A percentile compares a stretch with the other conserved stretches of the same genome.
These are phyloP conservation scores for Drosophila ercepeae DNA, from an alignment of 1,140 invertebrate species.

Conservation along the genomic window DNA sequence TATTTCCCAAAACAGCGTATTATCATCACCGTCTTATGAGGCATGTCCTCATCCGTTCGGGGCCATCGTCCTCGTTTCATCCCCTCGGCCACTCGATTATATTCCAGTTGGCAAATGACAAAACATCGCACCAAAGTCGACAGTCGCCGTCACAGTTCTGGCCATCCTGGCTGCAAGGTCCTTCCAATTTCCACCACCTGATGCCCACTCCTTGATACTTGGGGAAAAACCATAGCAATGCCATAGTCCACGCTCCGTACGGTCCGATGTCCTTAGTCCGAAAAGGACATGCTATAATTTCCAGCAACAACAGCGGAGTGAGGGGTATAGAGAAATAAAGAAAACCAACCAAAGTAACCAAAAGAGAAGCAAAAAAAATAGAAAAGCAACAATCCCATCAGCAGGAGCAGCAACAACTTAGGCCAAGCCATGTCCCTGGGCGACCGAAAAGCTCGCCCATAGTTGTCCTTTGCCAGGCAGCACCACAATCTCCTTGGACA, in stretches of 20 bases:
- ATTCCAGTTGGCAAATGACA: conserved; percentile 77
- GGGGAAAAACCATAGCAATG: conserved; percentile 76
- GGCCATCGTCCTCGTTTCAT: conserved; percentile 9
- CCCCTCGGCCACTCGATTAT: conserved; percentile 63
- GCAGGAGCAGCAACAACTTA: conserved; percentile 70
- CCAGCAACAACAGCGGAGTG: conserved; percentile 56
- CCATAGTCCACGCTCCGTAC: conserved; percentile 54
- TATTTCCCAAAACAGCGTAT: conserved; percentile 45
- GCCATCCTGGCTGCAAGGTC: conserved; percentile 4
- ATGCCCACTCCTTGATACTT: conserved; percentile 39
- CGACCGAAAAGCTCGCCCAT: conserved; percentile 66
- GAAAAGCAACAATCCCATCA: conserved; percentile 51
- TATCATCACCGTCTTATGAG: conserved; percentile 57
- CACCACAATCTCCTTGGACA: conserved; percentile 1
- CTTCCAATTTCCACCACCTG: conserved; percentile 47
- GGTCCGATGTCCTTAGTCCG: conserved; percentile 58
- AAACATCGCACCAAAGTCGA: conserved; percentile 61
- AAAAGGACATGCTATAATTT: conserved; percentile 81
- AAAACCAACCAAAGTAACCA: conserved; percentile 71
- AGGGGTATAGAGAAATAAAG: conserved; percentile 31
- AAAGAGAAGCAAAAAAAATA: conserved; percentile 47
- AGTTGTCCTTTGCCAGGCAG: conserved; percentile 70
- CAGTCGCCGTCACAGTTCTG: conserved; percentile 38
- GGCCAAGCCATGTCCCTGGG: conserved; percentile 54
- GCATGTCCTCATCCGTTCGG: conserved; percentile 23